These are phyloP conservation scores for Dryobates pubescens DNA, from an alignment of 2,797 vertebrate species.

Conservation along the genomic window DNA sequence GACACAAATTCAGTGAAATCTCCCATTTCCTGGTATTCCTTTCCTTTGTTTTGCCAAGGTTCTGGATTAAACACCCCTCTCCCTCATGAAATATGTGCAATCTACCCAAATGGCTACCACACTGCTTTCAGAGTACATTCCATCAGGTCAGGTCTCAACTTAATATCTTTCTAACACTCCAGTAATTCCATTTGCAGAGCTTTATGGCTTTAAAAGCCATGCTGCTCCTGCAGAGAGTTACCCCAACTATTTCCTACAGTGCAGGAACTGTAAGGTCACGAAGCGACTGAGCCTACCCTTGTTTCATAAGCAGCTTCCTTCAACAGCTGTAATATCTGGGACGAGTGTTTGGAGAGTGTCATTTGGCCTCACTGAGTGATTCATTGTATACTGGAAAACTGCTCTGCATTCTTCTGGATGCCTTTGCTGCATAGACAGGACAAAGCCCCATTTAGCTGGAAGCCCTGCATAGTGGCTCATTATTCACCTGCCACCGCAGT, in stretches of 20 bases:
- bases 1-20: background rate
- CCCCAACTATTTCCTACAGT: constrained; percentile 44
- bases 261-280: constrained; percentile 52
- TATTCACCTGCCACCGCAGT: constrained; percentile 61
- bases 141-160: background rate
- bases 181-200: constrained; percentile 10
- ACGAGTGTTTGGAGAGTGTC: constrained; percentile 46
- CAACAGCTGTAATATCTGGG: constrained; percentile 69
- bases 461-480: constrained; percentile 38
- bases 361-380: constrained; percentile 70
- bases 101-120: background rate
- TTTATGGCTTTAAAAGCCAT: constrained; percentile 36
- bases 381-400: constrained; percentile 68
- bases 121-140: background rate
- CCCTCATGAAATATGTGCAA: background rate
- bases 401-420: constrained; percentile 67
- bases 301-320: constrained; percentile 67
- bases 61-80: background rate
- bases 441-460: constrained; percentile 61
- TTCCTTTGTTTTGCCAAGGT: background rate
- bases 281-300: constrained; percentile 46
- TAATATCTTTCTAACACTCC: background rate
- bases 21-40: background rate
- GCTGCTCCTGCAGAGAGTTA: constrained; percentile 18
- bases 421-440: constrained; percentile 51